Percentiles rank a stretch among this genome's conserved stretches.
Evolutionary conservation across 1,140 invertebrate species (phyloP).

Genomic region (Macrobrachium nipponense): DNA sequence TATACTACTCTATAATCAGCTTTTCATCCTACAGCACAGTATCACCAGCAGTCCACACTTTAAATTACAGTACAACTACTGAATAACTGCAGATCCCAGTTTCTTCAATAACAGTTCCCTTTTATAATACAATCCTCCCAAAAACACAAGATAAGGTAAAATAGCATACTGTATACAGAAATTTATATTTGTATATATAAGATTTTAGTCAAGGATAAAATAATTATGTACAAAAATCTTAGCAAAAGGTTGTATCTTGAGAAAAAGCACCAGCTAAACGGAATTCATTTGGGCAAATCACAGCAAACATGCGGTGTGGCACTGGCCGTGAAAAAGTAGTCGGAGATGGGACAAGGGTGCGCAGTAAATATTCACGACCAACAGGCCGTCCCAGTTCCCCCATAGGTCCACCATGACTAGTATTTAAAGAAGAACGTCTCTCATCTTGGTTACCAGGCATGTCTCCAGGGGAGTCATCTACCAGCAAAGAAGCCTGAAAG

Average conservation of each 20-base stretch:
- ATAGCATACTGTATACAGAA: not conserved
- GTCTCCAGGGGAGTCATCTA: constrained; percentile 55
- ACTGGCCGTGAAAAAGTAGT: constrained; percentile 74
- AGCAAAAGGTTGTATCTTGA: constrained; percentile 78
- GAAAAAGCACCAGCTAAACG: constrained; percentile 79
- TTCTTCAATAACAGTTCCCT: no score
- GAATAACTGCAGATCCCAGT: no score
- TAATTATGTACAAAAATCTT: constrained; percentile 16
- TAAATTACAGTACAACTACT: no score
- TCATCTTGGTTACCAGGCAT: constrained; percentile 32
- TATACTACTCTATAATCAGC: no score
- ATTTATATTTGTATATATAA: not conserved
- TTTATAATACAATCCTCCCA: no score
- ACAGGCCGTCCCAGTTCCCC: constrained; percentile 72
- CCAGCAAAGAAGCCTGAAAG: constrained; percentile 36
- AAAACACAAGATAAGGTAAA: no score
- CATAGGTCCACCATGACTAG: constrained; percentile 67
- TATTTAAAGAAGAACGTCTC: constrained; percentile 58
- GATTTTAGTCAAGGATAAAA: not conserved
- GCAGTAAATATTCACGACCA: constrained; percentile 78
- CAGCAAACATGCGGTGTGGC: constrained; percentile 78
- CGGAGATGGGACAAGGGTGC: constrained; percentile 74
- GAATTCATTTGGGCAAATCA: constrained; percentile 76
- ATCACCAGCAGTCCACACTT: no score
- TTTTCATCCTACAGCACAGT: no score